Evolutionary conservation across 2,113 vertebrate genomes (phyloP).

Genomic region (Cheirogaleus medius): DNA sequence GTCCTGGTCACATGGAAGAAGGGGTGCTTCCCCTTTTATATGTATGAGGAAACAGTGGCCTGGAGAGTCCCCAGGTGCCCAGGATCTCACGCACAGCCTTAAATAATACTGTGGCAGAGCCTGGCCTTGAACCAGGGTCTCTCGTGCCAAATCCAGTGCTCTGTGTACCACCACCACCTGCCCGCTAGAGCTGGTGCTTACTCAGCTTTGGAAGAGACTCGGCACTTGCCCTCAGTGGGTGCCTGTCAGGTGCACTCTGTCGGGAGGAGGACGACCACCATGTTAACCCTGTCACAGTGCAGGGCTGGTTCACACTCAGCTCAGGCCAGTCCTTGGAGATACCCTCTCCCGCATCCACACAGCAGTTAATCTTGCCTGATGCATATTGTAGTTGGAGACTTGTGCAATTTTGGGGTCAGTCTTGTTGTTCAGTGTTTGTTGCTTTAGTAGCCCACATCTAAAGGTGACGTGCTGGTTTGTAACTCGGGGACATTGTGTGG

Average conservation of each 20-base stretch:
- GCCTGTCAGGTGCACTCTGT: too few species aligned
- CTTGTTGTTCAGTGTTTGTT: too few species aligned
- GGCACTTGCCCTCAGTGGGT: rapidly evolving
- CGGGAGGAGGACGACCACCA: background rate
- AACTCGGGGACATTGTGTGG: background rate
- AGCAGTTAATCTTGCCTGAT: background rate
- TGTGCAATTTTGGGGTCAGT: background rate
- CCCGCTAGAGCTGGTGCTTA: background rate
- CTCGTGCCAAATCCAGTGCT: background rate
- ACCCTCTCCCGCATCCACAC: too few species aligned
- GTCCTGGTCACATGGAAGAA: background rate
- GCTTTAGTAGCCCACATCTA: background rate
- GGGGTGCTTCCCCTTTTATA: rapidly evolving
- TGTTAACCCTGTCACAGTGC: rapidly evolving
- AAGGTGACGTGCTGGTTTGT: background rate
- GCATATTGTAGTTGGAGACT: rapidly evolving
- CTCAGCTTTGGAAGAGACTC: background rate
- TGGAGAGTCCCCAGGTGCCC: background rate
- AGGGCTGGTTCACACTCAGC: background rate
- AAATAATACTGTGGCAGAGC: background rate
- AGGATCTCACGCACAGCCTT: background rate
- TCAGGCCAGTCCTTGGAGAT: background rate
- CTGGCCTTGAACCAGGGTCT: background rate
- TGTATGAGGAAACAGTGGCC: background rate
- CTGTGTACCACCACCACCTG: background rate